Base-by-base conservation (phyloP, 2,888 invertebrate species). In the Xestobium rufovillosum region DNA sequence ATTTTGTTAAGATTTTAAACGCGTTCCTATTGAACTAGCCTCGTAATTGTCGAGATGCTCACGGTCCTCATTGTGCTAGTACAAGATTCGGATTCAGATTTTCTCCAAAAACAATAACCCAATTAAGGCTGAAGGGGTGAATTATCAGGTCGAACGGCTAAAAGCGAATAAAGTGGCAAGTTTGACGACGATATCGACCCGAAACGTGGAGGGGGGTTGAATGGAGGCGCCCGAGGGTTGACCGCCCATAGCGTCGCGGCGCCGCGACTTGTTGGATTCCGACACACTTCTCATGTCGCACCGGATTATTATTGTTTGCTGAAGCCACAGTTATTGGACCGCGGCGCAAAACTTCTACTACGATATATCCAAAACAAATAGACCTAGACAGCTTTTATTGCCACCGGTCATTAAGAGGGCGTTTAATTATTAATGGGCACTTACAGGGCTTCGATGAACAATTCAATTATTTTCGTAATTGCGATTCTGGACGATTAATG, bases 171-270 rank as follows among this genome's bases (percentile, higher is more conserved):
- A 50, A 51, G 50, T 51, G 53, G 51, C 48, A 50, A 50, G 49
- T 55, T 54, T 48, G 45, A 46, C 44, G 45, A 36, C 43, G 46
- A 36, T 52, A 52, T 52, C 51, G 52, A 52, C 48, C 49, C 35
- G 41, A 17, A 38, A 36, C 38, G 35, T 31, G 39, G 47, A 26
- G 38, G 39, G 42, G 41, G 41, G 36, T 41, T 39, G 39, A 10
- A 3, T 35, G 55, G 53, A 70, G 72, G 71, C 71, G 71, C 72
- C 73, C 69, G 69, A 71, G 70, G 53, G 54, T 54, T 57, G 60
- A 56, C 59, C 57, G 56, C 57, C 59, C 52, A 55, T 50, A 57
- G 59, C 60, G 61, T 59, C 60, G 55, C 55, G 61, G 59, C 60
- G 62, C 60, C 61, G 56, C 56, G 61, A 63, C 61, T 62, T 63